Base-by-base conservation (phyloP, 2,113 vertebrate genomes). In the Psilopsiagon aurifrons region DNA sequence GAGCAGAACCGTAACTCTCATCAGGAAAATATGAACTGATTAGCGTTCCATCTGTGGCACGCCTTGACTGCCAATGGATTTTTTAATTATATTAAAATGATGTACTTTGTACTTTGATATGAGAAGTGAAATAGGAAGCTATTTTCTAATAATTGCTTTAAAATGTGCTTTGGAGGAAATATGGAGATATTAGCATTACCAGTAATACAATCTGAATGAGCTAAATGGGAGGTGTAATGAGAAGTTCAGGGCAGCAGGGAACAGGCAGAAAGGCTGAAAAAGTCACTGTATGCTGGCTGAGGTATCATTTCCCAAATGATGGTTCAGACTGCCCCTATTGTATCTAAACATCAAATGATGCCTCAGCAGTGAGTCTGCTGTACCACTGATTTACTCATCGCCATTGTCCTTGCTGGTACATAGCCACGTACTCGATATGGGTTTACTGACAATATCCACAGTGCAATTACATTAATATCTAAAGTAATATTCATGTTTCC, bases 1-100 rank as follows among this genome's bases (percentile, higher is more conserved):
- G 51, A 92, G 39, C 44, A 95, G 83, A 95, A 96, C 91, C 4
- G 1, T 69, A 95, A 79, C 60, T 95, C 78, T 90, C 86, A 80
- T 88, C 60, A 64, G 88, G 85, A 86, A 85, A 62, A 85, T 95
- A 95, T 89, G 86, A 96, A 95, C 64, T 90, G 70, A 94, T 96
- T 90, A 95, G 55, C 13, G 62, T 86, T 87, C 86, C 91, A 64
- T 86, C 91, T 95, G 76, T 94, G 64, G 88, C 80, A 69, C 1
- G 55, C 66, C 55, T 77, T 86, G 74, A 49, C 90, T 94, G 66
- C 41, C 77, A 80, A 86, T 82, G 80, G 71, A 82, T 88, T 95
- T 97, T 94, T 96, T 88, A 96, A 96, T 96, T 95, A 92, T 86
- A 95, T 96, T 95, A 95, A 92, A 95, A 92, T 95, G 33, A 95